A percentile compares a stretch with the other conserved stretches of the same genome.
phyloP scores from a whole-genome alignment of 2,797 vertebrate genomes.

The Huso huso region DNA sequence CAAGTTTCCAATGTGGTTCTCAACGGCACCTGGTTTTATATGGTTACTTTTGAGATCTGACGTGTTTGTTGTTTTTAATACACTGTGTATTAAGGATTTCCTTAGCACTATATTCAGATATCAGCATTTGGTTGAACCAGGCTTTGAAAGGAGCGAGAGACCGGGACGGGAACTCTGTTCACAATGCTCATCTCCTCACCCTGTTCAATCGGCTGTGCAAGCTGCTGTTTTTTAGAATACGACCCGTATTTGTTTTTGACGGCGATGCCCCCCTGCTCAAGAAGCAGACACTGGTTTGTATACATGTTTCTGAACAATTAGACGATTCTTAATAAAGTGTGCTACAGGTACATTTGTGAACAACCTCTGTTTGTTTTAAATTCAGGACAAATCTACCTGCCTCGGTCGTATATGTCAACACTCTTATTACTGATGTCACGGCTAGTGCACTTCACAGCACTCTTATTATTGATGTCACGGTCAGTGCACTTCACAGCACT shows the following conservation, averaged over 20 bases:
- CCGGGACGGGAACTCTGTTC: slow-evolving; percentile 68
- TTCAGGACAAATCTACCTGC: too few species aligned
- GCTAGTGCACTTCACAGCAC: too few species aligned
- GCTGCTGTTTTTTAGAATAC: slow-evolving; percentile 88
- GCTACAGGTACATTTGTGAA: too few species aligned
- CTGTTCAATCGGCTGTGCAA: slow-evolving; percentile 92
- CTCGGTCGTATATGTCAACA: too few species aligned
- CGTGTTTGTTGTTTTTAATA: background rate
- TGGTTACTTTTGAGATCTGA: background rate
- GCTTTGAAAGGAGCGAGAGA: slow-evolving; percentile 89
- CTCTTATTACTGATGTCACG: too few species aligned
- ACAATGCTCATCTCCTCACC: slow-evolving; percentile 89
- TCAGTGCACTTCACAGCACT: too few species aligned
- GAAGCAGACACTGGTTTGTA: slow-evolving; percentile 84
- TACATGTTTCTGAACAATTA: too few species aligned
- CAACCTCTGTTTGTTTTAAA: too few species aligned
- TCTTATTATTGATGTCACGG: too few species aligned
- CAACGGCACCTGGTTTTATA: background rate
- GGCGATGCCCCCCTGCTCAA: slow-evolving; percentile 89
- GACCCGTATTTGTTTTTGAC: slow-evolving; percentile 90
- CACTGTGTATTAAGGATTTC: slow-evolving; percentile 23
- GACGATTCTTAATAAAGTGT: too few species aligned
- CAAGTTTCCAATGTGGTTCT: background rate
- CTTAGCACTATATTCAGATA: slow-evolving; percentile 66
- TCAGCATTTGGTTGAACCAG: slow-evolving; percentile 98